Conservation (phyloP, 2,888 invertebrate genomes). For the Plebejus argus region DNA sequence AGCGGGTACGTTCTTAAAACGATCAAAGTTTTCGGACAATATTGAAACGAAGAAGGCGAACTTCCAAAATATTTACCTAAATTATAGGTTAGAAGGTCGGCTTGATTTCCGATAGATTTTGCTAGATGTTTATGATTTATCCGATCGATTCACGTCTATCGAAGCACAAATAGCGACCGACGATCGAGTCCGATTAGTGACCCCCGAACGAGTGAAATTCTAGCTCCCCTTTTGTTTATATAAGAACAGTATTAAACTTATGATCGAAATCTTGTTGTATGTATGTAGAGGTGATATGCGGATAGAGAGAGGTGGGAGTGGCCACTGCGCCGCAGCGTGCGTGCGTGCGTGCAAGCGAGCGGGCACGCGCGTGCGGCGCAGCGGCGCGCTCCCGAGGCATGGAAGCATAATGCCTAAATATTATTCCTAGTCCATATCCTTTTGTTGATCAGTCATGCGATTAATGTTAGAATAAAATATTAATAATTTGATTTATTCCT, state of each 20-base stretch:
- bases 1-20: slow-evolving; percentile 69
- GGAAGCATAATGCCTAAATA: slow-evolving; percentile 76
- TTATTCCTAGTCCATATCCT: slow-evolving; percentile 82
- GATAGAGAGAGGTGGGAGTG: slow-evolving; percentile 65
- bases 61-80: slow-evolving; percentile 78
- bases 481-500: slow-evolving; percentile 82
- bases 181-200: slow-evolving; percentile 69
- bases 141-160: slow-evolving; percentile 70
- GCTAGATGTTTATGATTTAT: slow-evolving; percentile 76
- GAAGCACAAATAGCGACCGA: slow-evolving; percentile 76
- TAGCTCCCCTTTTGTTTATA: slow-evolving; percentile 64
- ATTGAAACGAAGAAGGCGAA: slow-evolving; percentile 75
- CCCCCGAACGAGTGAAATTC: slow-evolving; percentile 58
- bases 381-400: slow-evolving; percentile 54
- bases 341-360: slow-evolving; percentile 23
- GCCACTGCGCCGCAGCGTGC: slow-evolving; percentile 37
- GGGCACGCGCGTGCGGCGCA: slow-evolving; percentile 35
- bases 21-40: slow-evolving; percentile 78
- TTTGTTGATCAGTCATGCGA: slow-evolving; percentile 82
- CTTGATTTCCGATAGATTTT: slow-evolving; percentile 80
- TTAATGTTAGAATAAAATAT: slow-evolving; percentile 80
- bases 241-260: slow-evolving; percentile 75
- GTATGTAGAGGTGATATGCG: slow-evolving; percentile 76
- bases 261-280: slow-evolving; percentile 71
- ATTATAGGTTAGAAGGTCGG: slow-evolving; percentile 77